Evolutionary conservation across 2,888 invertebrate genomes (phyloP).

Genomic region (Cepaea hortensis): DNA sequence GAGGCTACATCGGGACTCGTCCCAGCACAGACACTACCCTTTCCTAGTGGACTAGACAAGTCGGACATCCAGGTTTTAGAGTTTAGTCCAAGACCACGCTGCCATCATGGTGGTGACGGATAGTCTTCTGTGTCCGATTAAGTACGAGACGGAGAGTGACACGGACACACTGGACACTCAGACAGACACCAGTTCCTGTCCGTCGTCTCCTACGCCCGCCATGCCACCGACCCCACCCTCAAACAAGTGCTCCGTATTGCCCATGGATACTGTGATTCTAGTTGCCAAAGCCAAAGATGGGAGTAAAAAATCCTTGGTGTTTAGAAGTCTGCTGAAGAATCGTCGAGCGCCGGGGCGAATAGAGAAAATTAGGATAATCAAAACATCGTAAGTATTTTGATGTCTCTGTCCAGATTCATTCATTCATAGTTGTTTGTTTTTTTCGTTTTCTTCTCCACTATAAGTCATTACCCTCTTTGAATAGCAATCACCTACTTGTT

Average conservation of each 20-base stretch:
- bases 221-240: background rate
- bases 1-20: too few relatives aligned
- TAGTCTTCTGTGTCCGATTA: constrained; percentile 28
- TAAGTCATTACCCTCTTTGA: too few relatives aligned
- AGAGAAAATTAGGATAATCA: constrained; percentile 60
- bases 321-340: constrained; percentile 46
- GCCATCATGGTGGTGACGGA: constrained; percentile 41
- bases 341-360: constrained; percentile 53
- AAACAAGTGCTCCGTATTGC: constrained; percentile 16
- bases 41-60: background rate
- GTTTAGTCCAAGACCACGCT: background rate
- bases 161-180: constrained; percentile 41
- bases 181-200: constrained; percentile 27
- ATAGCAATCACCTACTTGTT: too few relatives aligned
- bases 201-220: constrained; percentile 35
- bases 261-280: constrained; percentile 48
- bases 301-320: constrained; percentile 42
- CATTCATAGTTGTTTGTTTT: background rate
- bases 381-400: constrained; percentile 52
- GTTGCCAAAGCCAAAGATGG: constrained; percentile 45
- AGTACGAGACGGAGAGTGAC: constrained; percentile 50
- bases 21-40: background rate
- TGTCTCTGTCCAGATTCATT: background rate
- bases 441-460: background rate
- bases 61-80: background rate